Evolutionary conservation across 2,113 vertebrate genomes (phyloP), one percentile per base, ranked within the genome.

Genomic region (Centropristis striata): DNA sequence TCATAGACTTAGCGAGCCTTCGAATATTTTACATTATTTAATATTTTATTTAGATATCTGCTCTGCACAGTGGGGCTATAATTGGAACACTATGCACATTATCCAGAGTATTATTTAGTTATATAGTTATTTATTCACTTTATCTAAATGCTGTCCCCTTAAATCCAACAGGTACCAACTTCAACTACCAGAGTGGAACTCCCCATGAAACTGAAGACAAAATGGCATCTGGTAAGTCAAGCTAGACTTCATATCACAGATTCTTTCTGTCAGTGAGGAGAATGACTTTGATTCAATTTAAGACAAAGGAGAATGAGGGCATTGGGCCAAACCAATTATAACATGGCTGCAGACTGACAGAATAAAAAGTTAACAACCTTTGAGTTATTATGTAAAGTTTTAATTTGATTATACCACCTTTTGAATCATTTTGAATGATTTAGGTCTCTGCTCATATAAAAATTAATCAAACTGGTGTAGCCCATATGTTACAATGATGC

Each of bases 141-240:
- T 32, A 32, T 32, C 32, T 6, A 2, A 3, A 39, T 39, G 4
- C 4, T 16, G 12, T 66, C 32, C 46, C 1, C 9, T 51, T 25
- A 4, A 27, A 39, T 5, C 3, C 20, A 65, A 58, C 53, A 83
- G 71, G 21, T 7, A 37, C 18, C 11, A 20, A 4, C 32, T 51
- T 16, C 12, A 25, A 15, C 18, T n/a, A 11, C 41, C 6, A 1
- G 3, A 46, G 18, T 20, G 47, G 37, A 68, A 44, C 58, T 68
- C n/a, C n/a, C n/a, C n/a, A n/a, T 42, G 12, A 12, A 1, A 11
- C 0, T 2, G 1, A 0, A 18, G 4, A 41, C 5, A 70, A 23
- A 6, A 86, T 80, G 80, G 76, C 55, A 7, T 13, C 8, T 2
- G 23, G 85, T 86, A 63, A 53, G 75, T 68, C 7, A 2, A 36